Evolutionary conservation across 2,797 vertebrate genomes (phyloP), one percentile per base, ranked within the genome.

Genomic region (Mormyrops attenuatus): DNA sequence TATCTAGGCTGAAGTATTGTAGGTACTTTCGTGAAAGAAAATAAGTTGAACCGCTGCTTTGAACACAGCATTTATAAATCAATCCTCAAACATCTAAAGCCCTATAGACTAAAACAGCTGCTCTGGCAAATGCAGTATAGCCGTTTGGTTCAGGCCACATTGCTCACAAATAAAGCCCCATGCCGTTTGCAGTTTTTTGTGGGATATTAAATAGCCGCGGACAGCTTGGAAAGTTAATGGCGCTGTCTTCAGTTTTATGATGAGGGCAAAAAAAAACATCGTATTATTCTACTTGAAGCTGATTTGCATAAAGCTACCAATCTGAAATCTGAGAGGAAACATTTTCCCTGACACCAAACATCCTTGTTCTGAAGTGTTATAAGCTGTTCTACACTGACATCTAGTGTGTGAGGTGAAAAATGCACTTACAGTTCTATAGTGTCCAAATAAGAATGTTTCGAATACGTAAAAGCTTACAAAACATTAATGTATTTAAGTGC

Each of bases 331-430:
- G 77, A 82, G 17, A 20, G 73, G 6, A 47, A 17, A 82, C 38
- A 82, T 82, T 47, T 82, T 82, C 41, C 15, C 73, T 44, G 20
- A 82, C 17, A 47, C 41, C 41, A 82, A 82, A 82, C 77, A 44
- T 66, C 77, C n/a, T 55, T 84, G 53, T 60, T 52, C 6, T 41
- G 8, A 34, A 84, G 9, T 44, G 26, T 57, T 15, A 89, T 57
- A 57, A 11, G 5, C 38, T 30, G 57, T 9, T 13, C 80, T 50
- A 50, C 44, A 85, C 89, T 89, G 89, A 89, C 89, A 86, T 49
- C 89, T 89, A 89, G 89, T 66, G 89, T 30, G 3, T 2, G 7
- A 41, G 7, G 2, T 82, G 41, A 20, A 41, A 34, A 15, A 17
- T 87, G 17, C 52, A 87, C 41, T 41, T 22, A 5, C 26, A 15